A percentile compares a stretch with the other conserved stretches of the same genome.
phyloP scores from a whole-genome alignment of 2,888 invertebrate species.

The Machimus rusticus region DNA sequence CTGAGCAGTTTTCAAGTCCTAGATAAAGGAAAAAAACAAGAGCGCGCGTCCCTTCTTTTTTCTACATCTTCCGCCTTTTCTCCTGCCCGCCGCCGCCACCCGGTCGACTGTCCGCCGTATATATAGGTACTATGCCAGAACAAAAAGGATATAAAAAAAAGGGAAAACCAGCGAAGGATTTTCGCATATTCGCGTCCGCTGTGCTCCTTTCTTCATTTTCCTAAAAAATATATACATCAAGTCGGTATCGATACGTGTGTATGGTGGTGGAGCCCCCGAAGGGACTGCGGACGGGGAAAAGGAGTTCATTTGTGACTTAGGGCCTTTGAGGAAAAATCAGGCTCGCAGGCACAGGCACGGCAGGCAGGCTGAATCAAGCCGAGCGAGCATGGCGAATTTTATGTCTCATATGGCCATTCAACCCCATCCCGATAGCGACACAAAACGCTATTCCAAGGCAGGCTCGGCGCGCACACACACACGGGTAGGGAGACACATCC shows the following conservation, averaged over 20 bases:
- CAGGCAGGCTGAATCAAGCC: background rate
- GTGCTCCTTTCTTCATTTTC: constrained; percentile 10
- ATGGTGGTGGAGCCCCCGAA: constrained; percentile 17
- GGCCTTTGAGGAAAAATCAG: constrained; percentile 27
- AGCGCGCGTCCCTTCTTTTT: background rate
- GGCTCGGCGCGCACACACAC: background rate
- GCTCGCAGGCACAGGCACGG: constrained; percentile 7
- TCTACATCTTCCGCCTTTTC: background rate
- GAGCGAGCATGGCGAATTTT: constrained; percentile 39
- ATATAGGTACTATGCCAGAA: background rate
- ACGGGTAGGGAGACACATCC: background rate
- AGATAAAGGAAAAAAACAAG: constrained; percentile 25
- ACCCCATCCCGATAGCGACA: constrained; percentile 41
- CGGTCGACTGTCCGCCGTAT: background rate
- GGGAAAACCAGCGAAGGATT: background rate
- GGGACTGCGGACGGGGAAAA: constrained; percentile 21
- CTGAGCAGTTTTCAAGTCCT: constrained; percentile 20
- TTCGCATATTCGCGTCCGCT: constrained; percentile 42
- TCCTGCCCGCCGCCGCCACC: background rate
- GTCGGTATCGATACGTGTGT: constrained; percentile 19
- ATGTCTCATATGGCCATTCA: constrained; percentile 47
- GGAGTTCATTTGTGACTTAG: constrained; percentile 38
- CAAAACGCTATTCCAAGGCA: background rate
- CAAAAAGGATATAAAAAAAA: background rate
- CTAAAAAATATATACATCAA: constrained; percentile 33